Evolutionary conservation across 1,140 invertebrate species (phyloP).

Genomic region (Euwallacea fornicatus): DNA sequence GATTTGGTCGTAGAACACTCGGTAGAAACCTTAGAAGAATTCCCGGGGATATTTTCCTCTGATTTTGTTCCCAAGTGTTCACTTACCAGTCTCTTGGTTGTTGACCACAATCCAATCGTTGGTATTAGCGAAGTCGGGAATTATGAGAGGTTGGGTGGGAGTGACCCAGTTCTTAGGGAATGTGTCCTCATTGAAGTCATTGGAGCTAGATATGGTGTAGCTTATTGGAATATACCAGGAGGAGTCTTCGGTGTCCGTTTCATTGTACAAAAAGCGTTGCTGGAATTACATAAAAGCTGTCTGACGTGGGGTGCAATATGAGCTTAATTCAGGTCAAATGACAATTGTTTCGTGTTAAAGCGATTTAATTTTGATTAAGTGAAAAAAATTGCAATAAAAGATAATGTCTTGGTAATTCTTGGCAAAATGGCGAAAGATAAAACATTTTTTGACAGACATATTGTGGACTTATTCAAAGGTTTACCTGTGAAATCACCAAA

Average conservation of each 20-base stretch:
- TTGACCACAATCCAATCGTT: constrained; percentile 72
- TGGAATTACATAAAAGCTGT: background rate
- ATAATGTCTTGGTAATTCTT: background rate
- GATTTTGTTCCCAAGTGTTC: too few relatives aligned
- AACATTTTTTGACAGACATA: background rate
- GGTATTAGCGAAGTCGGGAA: constrained; percentile 26
- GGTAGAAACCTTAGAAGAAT: constrained; percentile 66
- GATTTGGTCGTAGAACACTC: constrained; percentile 73
- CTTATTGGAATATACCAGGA: constrained; percentile 66
- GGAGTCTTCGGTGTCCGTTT: constrained; percentile 12
- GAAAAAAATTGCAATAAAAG: background rate
- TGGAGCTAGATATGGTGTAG: constrained; percentile 54
- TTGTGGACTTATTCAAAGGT: background rate
- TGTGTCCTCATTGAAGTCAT: constrained; percentile 50
- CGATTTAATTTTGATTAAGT: background rate
- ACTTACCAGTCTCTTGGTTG: constrained; percentile 63
- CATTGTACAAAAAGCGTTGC: constrained; percentile 11
- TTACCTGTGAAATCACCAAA: constrained; percentile 6
- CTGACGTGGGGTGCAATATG: too few relatives aligned
- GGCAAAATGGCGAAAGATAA: background rate
- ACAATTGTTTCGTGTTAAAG: too few relatives aligned
- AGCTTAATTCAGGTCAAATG: too few relatives aligned
- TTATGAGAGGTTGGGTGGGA: constrained; percentile 4
- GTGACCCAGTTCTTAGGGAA: constrained; percentile 56
- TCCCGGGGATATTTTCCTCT: background rate